Evolutionary conservation across 2,888 invertebrate genomes (phyloP).

Genomic region (Malthinus seriepunctatus): DNA sequence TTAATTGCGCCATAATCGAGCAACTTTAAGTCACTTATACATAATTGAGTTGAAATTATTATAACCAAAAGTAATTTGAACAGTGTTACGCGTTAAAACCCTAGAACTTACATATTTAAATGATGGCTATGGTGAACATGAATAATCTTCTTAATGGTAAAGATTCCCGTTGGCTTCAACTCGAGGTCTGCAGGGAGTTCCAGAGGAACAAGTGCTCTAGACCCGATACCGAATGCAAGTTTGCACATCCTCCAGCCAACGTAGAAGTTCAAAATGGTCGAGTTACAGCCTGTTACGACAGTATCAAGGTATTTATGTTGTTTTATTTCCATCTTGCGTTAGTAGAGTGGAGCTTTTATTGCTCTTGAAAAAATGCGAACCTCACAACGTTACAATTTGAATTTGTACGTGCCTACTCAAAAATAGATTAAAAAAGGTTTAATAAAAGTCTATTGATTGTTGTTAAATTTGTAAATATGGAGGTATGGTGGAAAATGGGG

Average conservation of each 20-base stretch:
- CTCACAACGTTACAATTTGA: too few species aligned
- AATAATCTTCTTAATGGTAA: conserved; percentile 97
- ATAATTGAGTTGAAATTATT: too few species aligned
- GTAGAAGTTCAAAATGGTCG: conserved; percentile 99
- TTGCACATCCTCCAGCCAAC: conserved; percentile 99
- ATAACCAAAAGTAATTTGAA: background rate
- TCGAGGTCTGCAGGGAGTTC: conserved; percentile 99
- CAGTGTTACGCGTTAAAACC: conserved; percentile 42
- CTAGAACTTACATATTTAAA: conserved; percentile 34
- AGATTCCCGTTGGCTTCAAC: conserved; percentile 99
- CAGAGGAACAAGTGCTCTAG: conserved; percentile 99
- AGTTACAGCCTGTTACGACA: conserved; percentile 99
- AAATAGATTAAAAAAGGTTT: too few species aligned
- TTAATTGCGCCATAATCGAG: conserved; percentile 34
- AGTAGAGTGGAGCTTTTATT: too few species aligned
- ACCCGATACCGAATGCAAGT: conserved; percentile 99
- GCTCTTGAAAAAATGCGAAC: too few species aligned
- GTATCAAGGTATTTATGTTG: conserved; percentile 90
- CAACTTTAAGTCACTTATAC: too few species aligned
- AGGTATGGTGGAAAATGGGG: too few species aligned
- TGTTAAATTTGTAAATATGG: too few species aligned
- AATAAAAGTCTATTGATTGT: too few species aligned
- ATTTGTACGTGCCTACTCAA: too few species aligned
- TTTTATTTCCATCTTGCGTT: background rate
- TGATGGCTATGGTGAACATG: conserved; percentile 92